Base-by-base conservation (phyloP, 2,797 vertebrate genomes). In the Parotocinclus haroldoi region DNA sequence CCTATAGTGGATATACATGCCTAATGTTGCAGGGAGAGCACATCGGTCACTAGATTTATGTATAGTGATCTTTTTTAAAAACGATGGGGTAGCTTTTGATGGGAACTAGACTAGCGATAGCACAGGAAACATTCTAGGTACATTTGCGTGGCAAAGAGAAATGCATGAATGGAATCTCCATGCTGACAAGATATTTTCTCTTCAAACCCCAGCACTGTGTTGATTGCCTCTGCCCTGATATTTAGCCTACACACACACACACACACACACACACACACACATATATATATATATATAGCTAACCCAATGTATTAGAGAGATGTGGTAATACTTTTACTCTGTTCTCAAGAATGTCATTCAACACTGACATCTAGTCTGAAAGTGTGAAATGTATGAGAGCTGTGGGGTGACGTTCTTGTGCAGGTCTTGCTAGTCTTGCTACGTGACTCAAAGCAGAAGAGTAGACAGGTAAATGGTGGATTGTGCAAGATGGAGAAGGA, bases 161-260 rank as follows among this genome's bases (percentile, higher is more conserved):
- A 80, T 75, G 70, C 68, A 81, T 85, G 82, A 80, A 72, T 82
- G 82, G 85, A 85, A 88, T 89, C 53, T 80, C 78, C 69, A 16
- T 46, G 10, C 58, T 64, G 39, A 52, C 51, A 62, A 58, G 27
- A 9, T 37, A 54, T 58, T 17, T 48, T 27, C 39, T 60, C 16
- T 19, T 49, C 38, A 57, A 66, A 27, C 56, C 36, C 18, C 42
- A 4, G 42, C 10, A 44, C 42, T 13, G 12, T 44, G 40, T 11
- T 42, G 40, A 9, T 3, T 42, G 40, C 40, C 8, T 42, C 40
- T 3, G 40, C 27, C 27, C 27, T 27, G 2, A 27, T 2, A 27
- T n/a, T n/a, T n/a, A n/a, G n/a, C n/a, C n/a, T n/a, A n/a, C n/a
- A n/a, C n/a, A n/a, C n/a, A n/a, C n/a, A n/a, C n/a, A n/a, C n/a